Evolutionary conservation across 2,113 vertebrate genomes (phyloP), one percentile per base, ranked within the genome.

Genomic region (Narcine bancroftii): DNA sequence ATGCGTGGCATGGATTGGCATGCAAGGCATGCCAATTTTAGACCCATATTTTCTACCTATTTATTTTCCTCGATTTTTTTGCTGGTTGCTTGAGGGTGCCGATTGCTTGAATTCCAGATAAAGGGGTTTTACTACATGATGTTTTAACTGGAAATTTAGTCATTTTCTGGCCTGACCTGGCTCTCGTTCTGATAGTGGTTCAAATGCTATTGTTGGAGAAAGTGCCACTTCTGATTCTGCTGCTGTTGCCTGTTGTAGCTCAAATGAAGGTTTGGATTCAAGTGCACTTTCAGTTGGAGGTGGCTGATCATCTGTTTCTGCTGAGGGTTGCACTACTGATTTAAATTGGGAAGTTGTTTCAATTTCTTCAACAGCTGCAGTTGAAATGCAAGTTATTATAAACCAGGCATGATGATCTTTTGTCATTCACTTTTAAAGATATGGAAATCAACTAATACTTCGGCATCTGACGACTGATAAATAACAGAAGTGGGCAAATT

Each of bases 161-260:
- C 42, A 89, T 19, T 65, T 7, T 26, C 9, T 29, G 10, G 13
- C 29, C 89, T 93, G 92, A 94, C 79, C 92, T 93, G 92, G 45
- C 17, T 94, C 92, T 56, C 0, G 36, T 47, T 94, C 93, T 73
- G 17, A 0, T 89, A 93, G 69, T 6, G 36, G 13, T 24, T 77
- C 75, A 42, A 3, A 92, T 11, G 56, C 56, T 11, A 15, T 11
- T 75, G 29, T 29, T 75, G 21, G 72, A n/a, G 29, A 9, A 75
- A 33, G 4, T 89, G 15, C n/a, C 17, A 1, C 2, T 63, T 87
- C 83, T 33, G 83, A 2, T 60, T 36, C 53, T 19, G 6, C 1
- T 65, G 56, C 50, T n/a, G 29, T 3, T 65, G 56, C 36, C 10
- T 36, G 36, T 89, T 89, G 19, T 26, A 6, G 1, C 21, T 65